A percentile compares a stretch with the other conserved stretches of the same genome.
These are phyloP conservation scores for Ruditapes philippinarum DNA, from an alignment of 1,140 invertebrate species.

Conservation along the genomic window DNA sequence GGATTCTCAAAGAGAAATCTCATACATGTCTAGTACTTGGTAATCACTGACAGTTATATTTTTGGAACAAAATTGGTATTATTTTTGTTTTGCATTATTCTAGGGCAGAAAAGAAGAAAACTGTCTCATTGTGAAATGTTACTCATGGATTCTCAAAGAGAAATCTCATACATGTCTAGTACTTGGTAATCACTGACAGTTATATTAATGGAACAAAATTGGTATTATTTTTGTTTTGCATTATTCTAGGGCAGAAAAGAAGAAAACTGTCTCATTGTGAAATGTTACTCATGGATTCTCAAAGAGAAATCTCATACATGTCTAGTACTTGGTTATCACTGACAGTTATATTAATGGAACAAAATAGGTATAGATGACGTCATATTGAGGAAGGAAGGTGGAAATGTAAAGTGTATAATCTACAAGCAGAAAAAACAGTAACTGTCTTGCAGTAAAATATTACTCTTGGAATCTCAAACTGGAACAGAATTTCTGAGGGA, in stretches of 20 bases:
- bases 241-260: not conserved
- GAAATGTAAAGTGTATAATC: no score
- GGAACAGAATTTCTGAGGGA: no score
- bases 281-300: not conserved
- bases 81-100: no score
- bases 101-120: no score
- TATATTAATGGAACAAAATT: not conserved
- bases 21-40: not conserved
- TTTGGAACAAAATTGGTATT: no score
- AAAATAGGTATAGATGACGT: no score
- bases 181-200: not conserved
- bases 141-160: not conserved
- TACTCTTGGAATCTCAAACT: no score
- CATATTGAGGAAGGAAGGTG: no score
- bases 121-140: not conserved
- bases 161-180: not conserved
- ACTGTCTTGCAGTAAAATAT: no score
- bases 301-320: not conserved
- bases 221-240: not conserved
- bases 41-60: slow-evolving; percentile 6
- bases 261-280: not conserved
- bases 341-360: not conserved
- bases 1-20: not conserved
- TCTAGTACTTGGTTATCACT: not conserved
- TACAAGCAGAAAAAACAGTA: no score